Evolutionary conservation across 2,113 vertebrate species (phyloP).

Genomic region (Telmatochromis sp.): DNA sequence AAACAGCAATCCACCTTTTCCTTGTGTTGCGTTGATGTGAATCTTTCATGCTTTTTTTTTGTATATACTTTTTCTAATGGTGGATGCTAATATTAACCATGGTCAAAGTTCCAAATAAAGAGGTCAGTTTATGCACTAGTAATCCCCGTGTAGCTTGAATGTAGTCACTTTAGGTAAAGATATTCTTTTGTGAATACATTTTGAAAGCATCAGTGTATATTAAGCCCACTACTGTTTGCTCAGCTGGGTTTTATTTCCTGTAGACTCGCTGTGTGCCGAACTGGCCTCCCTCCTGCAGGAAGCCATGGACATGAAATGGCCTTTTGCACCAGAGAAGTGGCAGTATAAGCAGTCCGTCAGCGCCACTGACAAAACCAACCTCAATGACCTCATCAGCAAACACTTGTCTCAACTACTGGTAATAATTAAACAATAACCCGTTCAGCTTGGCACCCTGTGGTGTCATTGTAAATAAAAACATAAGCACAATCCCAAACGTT

Average conservation of each 20-base stretch:
- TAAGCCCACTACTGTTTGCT: not conserved
- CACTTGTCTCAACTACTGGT: constrained; percentile 82
- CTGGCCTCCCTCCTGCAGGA: constrained; percentile 83
- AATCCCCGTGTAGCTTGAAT: not conserved
- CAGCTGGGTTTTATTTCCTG: accelerated
- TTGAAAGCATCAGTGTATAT: too few relatives aligned
- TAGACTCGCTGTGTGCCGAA: constrained; percentile 79
- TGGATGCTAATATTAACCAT: not conserved
- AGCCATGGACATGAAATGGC: constrained; percentile 91
- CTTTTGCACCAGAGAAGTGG: constrained; percentile 95
- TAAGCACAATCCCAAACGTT: not conserved
- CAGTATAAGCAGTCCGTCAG: constrained; percentile 83
- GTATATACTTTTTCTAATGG: not conserved
- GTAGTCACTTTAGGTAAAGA: not conserved
- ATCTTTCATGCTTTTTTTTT: not conserved
- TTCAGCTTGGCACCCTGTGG: too few relatives aligned
- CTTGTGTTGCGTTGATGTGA: not conserved
- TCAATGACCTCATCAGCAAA: constrained; percentile 78
- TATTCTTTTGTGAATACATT: too few relatives aligned
- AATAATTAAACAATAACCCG: constrained; percentile 17
- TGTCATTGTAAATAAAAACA: not conserved
- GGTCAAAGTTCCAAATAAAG: not conserved
- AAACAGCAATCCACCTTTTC: not conserved
- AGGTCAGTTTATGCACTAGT: not conserved
- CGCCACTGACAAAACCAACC: constrained; percentile 86